Base-by-base conservation (phyloP, 2,888 invertebrate species). In the Dioctria linearis region DNA sequence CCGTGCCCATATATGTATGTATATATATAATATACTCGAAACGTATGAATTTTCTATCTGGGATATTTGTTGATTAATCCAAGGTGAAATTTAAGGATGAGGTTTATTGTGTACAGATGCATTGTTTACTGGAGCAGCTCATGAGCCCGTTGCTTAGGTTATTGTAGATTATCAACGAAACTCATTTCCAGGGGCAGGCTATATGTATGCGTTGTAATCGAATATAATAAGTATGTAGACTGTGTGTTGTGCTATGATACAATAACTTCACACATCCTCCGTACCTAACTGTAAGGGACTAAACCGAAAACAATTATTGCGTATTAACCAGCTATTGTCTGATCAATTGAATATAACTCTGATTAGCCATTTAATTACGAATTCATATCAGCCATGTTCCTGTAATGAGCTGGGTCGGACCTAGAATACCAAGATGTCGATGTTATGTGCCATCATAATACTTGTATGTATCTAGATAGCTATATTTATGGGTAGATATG, bases 321-420 rank as follows among this genome's bases (percentile, higher is more conserved):
- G 79, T 79, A 79, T 71, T 79, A 79, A 79, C 57, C n/a, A 79
- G 54, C 79, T 40, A 71, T 69, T 79, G 69, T 79, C 79, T 79
- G 69, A 71, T 79, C 79, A 79, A 79, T 79, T 79, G 79, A 79
- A 79, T 79, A 79, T 79, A 69, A 69, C 71, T 71, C 69, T 79
- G 79, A 79, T 79, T 79, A 79, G 79, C 69, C 79, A 69, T 79
- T 79, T 79, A 79, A 71, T 79, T 79, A 79, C 9, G 79, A 59
- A 79, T 79, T 79, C 79, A 79, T 59, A 79, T 79, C 79, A 79
- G 59, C 49, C 67, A 57, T 61, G 59, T 69, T 59, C 43, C 69
- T 69, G 57, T 59, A 59, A 67, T 67, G 66, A 67, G 69, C 9
- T 49, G 57, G 59, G 25, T 13, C 46, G 49, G 42, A 4, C 39